Conservation (phyloP, 2,888 invertebrate genomes). For the Auanema sp. region DNA sequence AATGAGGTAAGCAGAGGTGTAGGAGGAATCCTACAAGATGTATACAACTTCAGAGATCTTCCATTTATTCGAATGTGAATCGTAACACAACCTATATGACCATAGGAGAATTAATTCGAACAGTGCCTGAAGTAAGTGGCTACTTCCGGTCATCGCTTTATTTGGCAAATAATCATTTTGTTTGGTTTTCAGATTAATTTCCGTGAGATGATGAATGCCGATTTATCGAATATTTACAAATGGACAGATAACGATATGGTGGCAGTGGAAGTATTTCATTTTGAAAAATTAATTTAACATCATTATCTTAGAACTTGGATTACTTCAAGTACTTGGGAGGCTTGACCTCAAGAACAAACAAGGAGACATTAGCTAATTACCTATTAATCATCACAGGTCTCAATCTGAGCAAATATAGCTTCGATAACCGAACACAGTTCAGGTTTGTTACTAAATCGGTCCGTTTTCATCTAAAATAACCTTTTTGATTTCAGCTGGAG, state of each 20-base stretch:
- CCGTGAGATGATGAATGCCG: constrained; percentile 34
- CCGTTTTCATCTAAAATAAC: neutral
- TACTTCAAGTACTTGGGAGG: constrained; percentile 31
- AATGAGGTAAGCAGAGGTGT: constrained; percentile 13
- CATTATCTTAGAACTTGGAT: constrained; percentile 34
- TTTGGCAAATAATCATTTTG: neutral
- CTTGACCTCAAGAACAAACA: constrained; percentile 20
- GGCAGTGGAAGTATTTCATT: constrained; percentile 19
- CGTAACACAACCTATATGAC: neutral
- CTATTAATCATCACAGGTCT: constrained; percentile 29
- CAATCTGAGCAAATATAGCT: constrained; percentile 35
- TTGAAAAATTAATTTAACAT: no score
- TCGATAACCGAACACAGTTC: constrained; percentile 31
- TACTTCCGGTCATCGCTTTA: constrained; percentile 3
- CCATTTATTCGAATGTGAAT: neutral
- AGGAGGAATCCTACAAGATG: neutral
- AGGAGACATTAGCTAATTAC: constrained; percentile 35
- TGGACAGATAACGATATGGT: constrained; percentile 38
- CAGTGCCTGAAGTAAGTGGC: constrained; percentile 1
- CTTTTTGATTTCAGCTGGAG: constrained; percentile 27
- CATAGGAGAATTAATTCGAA: neutral
- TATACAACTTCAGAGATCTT: neutral
- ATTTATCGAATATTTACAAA: constrained; percentile 28
- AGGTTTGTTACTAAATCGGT: constrained; percentile 24
- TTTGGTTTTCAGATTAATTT: constrained; percentile 27